A percentile compares a stretch with the other conserved stretches of the same genome.
phyloP scores from a whole-genome alignment of 2,797 vertebrate species.

The Amazona finschi region DNA sequence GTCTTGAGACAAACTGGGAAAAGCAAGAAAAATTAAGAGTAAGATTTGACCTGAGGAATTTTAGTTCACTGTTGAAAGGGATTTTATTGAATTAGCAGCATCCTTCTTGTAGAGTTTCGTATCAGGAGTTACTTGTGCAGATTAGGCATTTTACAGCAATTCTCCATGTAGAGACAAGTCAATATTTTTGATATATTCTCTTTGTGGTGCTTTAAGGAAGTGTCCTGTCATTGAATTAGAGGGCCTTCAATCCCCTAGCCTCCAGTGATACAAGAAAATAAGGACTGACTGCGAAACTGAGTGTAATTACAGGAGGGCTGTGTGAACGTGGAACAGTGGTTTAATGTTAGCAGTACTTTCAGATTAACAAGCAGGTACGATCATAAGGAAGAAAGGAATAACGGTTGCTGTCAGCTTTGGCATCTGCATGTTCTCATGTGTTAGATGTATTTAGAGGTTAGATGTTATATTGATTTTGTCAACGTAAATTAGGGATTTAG shows the following conservation, averaged over 20 bases:
- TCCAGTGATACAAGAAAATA: neutral
- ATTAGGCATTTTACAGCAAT: neutral
- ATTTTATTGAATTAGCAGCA: neutral
- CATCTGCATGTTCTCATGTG: neutral
- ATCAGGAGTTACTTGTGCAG: neutral
- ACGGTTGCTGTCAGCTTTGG: neutral
- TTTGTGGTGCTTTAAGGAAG: neutral
- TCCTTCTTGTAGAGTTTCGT: neutral
- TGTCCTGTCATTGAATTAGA: neutral
- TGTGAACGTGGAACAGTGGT: neutral
- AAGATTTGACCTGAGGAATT: neutral
- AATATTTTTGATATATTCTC: neutral
- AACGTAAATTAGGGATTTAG: neutral
- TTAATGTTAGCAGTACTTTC: neutral
- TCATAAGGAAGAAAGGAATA: neutral
- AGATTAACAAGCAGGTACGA: neutral
- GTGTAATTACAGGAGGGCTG: neutral
- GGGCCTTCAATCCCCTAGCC: neutral
- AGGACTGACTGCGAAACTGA: neutral
- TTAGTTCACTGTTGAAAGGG: neutral
- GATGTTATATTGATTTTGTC: neutral
- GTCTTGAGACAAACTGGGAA: neutral
- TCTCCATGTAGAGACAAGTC: neutral
- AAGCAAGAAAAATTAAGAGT: neutral
- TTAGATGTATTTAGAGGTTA: neutral